Percentiles rank a stretch among this genome's conserved stretches.
phyloP scores from a whole-genome alignment of 2,797 vertebrate genomes.

The Anniella stebbinsi region DNA sequence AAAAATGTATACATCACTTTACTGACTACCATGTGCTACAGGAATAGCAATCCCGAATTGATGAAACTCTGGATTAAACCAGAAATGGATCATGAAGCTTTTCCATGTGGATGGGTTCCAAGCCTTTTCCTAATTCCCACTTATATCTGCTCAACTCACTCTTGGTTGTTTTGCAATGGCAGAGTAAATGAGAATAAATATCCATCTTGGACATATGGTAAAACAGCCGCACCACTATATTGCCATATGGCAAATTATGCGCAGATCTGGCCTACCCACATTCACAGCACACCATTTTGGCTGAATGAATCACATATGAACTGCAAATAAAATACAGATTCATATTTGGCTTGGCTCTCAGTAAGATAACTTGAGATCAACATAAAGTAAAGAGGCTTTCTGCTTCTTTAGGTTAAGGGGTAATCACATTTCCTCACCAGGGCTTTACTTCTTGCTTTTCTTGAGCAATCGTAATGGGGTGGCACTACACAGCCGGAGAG shows the following conservation, averaged over 20 bases:
- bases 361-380: too few species aligned
- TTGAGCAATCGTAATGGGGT: too few species aligned
- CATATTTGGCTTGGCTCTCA: background rate
- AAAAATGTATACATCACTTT: too few species aligned
- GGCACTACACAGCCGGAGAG: too few species aligned
- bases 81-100: too few species aligned
- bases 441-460: too few species aligned
- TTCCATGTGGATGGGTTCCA: too few species aligned
- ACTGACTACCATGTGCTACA: too few species aligned
- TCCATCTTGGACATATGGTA: background rate
- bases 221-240: background rate
- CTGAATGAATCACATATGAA: background rate
- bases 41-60: too few species aligned
- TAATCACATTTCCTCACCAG: too few species aligned
- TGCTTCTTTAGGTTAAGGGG: too few species aligned
- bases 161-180: background rate
- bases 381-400: background rate
- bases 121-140: background rate
- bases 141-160: background rate
- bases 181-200: background rate
- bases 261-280: background rate
- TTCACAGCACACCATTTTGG: background rate
- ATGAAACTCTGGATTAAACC: too few species aligned
- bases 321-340: background rate
- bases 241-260: background rate